Percentiles rank a stretch among this genome's conserved stretches.
Conservation (phyloP, 1,140 invertebrate genomes). For the Drosophila truncata region DNA sequence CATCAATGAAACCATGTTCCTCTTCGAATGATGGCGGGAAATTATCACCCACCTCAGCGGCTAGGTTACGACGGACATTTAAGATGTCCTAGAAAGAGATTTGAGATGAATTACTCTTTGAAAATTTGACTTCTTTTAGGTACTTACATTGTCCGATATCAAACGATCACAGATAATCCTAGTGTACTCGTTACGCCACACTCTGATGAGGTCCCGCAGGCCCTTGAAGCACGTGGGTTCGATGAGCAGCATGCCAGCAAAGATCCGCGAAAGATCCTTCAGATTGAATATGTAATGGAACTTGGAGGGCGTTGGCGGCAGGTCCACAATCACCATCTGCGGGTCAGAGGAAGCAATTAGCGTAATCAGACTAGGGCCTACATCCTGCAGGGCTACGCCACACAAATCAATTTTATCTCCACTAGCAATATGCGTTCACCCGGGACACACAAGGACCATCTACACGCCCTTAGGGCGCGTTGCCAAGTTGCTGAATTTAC, state of each 20-base stretch:
- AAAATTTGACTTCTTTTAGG: rapidly evolving
- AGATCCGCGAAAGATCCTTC: slow-evolving; percentile 94
- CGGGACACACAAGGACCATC: slow-evolving; percentile 32
- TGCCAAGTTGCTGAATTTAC: slow-evolving; percentile 72
- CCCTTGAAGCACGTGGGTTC: slow-evolving; percentile 89
- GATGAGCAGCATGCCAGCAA: slow-evolving; percentile 92
- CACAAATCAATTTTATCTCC: slow-evolving; percentile 85
- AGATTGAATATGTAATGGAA: slow-evolving; percentile 98
- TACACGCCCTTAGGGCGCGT: slow-evolving; percentile 7
- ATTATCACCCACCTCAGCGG: slow-evolving; percentile 85
- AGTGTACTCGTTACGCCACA: slow-evolving; percentile 96
- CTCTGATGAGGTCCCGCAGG: slow-evolving; percentile 90
- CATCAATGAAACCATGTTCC: slow-evolving; percentile 67
- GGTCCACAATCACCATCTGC: slow-evolving; percentile 89
- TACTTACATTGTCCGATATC: slow-evolving; percentile 86
- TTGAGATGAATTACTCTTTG: background rate
- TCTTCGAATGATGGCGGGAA: slow-evolving; percentile 85
- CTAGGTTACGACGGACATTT: slow-evolving; percentile 85
- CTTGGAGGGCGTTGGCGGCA: slow-evolving; percentile 96
- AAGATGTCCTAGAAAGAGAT: slow-evolving; percentile 59
- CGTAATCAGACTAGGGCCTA: slow-evolving; percentile 34
- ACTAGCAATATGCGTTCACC: slow-evolving; percentile 77
- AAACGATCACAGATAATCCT: slow-evolving; percentile 95
- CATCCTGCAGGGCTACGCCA: slow-evolving; percentile 38
- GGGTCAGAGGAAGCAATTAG: slow-evolving; percentile 61